phyloP scores from a whole-genome alignment of 2,797 vertebrate species.

The Prionace glauca region DNA sequence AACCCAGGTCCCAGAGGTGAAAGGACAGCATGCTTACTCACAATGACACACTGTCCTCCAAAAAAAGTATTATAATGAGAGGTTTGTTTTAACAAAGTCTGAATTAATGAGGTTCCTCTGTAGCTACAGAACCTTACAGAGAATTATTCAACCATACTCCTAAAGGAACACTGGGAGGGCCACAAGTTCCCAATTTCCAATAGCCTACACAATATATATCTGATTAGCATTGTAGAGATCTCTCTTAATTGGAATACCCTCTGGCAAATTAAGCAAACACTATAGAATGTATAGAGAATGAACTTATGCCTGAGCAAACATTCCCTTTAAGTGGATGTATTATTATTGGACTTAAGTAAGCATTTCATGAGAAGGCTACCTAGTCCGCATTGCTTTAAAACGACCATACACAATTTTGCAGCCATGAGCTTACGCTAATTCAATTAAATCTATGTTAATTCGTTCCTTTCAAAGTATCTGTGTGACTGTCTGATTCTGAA shows the following conservation, averaged over 20 bases:
- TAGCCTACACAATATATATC: constrained; percentile 34
- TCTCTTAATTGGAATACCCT: constrained; percentile 35
- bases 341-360: constrained; percentile 18
- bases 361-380: constrained; percentile 30
- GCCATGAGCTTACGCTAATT: constrained; percentile 18
- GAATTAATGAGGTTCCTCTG: constrained; percentile 27
- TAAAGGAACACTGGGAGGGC: constrained; percentile 36
- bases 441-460: constrained; percentile 33
- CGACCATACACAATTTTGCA: neutral
- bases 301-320: constrained; percentile 37
- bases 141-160: constrained; percentile 27
- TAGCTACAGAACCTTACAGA: constrained; percentile 27
- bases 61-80: constrained; percentile 33
- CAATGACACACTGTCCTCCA: constrained; percentile 1
- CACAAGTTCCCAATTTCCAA: constrained; percentile 31
- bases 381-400: neutral
- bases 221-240: constrained; percentile 17
- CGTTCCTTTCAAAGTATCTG: constrained; percentile 30
- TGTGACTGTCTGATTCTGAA: neutral
- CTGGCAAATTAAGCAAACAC: constrained; percentile 35
- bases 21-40: neutral
- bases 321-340: constrained; percentile 13
- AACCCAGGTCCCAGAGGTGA: constrained; percentile 26
- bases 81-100: constrained; percentile 35
- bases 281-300: constrained; percentile 38